Conservation (phyloP, 2,888 invertebrate species). For the Tubulanus polymorphus region DNA sequence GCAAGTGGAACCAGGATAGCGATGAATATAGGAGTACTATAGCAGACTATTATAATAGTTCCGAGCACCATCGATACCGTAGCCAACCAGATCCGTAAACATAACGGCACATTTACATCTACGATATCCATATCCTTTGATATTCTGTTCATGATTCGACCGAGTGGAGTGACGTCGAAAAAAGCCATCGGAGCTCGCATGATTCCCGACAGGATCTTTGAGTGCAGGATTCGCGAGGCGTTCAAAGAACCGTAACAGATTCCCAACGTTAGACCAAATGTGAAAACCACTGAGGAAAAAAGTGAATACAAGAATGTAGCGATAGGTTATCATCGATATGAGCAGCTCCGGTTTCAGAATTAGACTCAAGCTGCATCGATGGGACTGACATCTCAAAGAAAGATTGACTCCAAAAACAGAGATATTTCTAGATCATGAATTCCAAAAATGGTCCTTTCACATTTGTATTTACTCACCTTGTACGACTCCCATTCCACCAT, state of each 20-base stretch:
- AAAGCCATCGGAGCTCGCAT: constrained; percentile 52
- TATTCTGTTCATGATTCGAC: constrained; percentile 52
- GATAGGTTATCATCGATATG: too few relatives aligned
- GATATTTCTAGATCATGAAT: too few relatives aligned
- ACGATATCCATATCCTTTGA: constrained; percentile 39
- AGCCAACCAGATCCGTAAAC: constrained; percentile 22
- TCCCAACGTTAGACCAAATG: too few relatives aligned
- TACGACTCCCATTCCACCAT: constrained; percentile 22
- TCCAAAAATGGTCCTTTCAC: too few relatives aligned
- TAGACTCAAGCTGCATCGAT: too few relatives aligned
- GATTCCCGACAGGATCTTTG: constrained; percentile 37
- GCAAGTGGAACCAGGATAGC: constrained; percentile 26
- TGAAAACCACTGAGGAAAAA: too few relatives aligned
- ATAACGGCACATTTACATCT: constrained; percentile 27
- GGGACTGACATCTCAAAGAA: too few relatives aligned
- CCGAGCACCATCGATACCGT: constrained; percentile 22
- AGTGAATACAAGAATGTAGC: too few relatives aligned
- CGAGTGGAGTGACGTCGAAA: constrained; percentile 55
- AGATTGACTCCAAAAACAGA: too few relatives aligned
- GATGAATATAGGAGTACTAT: constrained; percentile 35
- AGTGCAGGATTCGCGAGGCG: constrained; percentile 45
- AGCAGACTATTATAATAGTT: constrained; percentile 28
- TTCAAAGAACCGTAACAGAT: too few relatives aligned
- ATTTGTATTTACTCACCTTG: constrained; percentile 23
- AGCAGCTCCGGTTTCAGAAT: too few relatives aligned